These are phyloP conservation scores for Euproctis similis DNA, from an alignment of 2,888 invertebrate genomes.

Conservation along the genomic window DNA sequence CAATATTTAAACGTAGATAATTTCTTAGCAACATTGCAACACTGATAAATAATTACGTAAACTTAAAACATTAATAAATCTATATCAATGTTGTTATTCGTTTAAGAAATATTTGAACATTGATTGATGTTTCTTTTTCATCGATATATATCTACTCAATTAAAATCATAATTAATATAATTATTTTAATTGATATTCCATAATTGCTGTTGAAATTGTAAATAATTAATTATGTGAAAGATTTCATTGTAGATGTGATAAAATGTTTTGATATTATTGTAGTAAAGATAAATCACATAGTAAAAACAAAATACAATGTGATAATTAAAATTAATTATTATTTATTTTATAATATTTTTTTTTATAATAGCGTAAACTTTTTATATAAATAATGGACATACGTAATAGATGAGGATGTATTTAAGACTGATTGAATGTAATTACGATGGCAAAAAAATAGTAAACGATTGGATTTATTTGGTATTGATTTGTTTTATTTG, in stretches of 20 bases:
- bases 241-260: not conserved
- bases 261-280: not conserved
- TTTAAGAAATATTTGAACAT: too few species aligned
- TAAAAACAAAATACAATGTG: constrained; percentile 1
- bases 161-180: too few species aligned
- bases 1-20: too few species aligned
- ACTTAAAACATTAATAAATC: too few species aligned
- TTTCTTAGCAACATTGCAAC: too few species aligned
- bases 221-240: too few species aligned
- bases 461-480: constrained; percentile 1
- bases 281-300: not conserved
- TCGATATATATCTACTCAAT: too few species aligned
- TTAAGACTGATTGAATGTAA: constrained; percentile 27
- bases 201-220: too few species aligned
- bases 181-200: too few species aligned
- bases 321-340: not conserved
- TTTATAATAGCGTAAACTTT: not conserved
- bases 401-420: constrained; percentile 16
- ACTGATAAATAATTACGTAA: too few species aligned
- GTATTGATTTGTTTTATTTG: not conserved
- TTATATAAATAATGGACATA: not conserved
- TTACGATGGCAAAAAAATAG: constrained; percentile 9
- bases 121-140: too few species aligned
- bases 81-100: too few species aligned
- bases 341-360: not conserved